Evolutionary conservation across 2,113 vertebrate genomes (phyloP), one percentile per base, ranked within the genome.

Genomic region (Calypte anna): DNA sequence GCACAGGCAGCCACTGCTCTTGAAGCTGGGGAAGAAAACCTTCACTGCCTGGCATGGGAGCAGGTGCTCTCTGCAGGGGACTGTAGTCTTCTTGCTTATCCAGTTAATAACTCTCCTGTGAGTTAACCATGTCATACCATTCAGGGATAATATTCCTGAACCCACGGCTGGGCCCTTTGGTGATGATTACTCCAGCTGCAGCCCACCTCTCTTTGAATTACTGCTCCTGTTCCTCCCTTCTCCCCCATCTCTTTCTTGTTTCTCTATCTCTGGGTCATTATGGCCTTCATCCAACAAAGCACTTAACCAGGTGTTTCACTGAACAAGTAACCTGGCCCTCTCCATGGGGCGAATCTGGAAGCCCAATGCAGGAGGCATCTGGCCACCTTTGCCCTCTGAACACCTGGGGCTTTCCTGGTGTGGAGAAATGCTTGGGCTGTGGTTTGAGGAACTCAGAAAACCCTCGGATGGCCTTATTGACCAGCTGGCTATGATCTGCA

Each of bases 261-360:
- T 81, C 44, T 91, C 53, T 74, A 44, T 88, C 64, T 59, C 67
- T 63, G 22, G 50, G 38, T 73, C 4, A 3, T 63, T 69, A 36
- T 94, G 90, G 90, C 91, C 88, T 88, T 43, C 2, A 0, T 95
- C 90, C 92, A 95, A 58, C 53, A 91, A 81, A 96, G 85, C 91
- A 95, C 92, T 93, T 95, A 93, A 69, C 86, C 95, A 95, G 90
- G 94, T 96, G 95, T 94, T 93, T 43, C 73, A 75, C 6, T 1
- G 2, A 79, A 61, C 17, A 23, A 55, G 68, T 78, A 80, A 90
- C 89, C 54, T 64, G 90, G 78, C 22, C 54, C 70, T 82, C 70
- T 85, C 63, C 1, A 0, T 1, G 28, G 0, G 0, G 89, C 0
- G 0, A 25, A 69, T 82, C 63, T 0, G 9, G 73, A 88, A 16